These are phyloP conservation scores for Drosophila sulfurigaster DNA, from an alignment of 1,140 invertebrate species.

Conservation along the genomic window DNA sequence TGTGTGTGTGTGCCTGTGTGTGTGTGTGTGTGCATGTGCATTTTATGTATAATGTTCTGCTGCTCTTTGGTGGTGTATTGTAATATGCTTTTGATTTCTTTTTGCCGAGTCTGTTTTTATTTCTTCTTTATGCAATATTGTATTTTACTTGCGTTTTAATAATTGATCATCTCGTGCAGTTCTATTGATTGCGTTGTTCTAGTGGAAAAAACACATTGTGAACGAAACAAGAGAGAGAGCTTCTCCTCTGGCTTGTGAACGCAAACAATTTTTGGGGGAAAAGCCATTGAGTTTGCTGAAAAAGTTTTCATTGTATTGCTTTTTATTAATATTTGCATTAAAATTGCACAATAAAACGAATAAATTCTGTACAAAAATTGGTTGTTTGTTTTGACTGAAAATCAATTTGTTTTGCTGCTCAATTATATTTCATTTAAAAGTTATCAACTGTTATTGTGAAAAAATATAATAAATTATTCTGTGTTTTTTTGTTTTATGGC, in stretches of 20 bases:
- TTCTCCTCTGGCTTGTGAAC: slow-evolving; percentile 20
- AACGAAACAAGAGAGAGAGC: slow-evolving; percentile 18
- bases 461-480: neutral
- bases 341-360: slow-evolving; percentile 47
- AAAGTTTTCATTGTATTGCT: neutral
- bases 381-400: slow-evolving; percentile 2
- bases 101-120: neutral
- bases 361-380: neutral
- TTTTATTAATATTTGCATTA: slow-evolving; percentile 33
- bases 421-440: slow-evolving; percentile 27
- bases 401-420: slow-evolving; percentile 28
- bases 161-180: slow-evolving; percentile 56
- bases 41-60: neutral
- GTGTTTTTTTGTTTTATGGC: neutral
- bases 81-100: slow-evolving; percentile 43
- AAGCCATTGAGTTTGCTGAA: neutral
- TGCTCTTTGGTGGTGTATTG: slow-evolving; percentile 48
- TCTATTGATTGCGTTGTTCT: slow-evolving; percentile 72
- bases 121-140: slow-evolving; percentile 35
- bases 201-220: slow-evolving; percentile 49
- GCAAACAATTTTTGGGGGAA: neutral
- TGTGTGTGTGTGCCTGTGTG: neutral
- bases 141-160: slow-evolving; percentile 59
- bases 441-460: neutral
- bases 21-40: neutral